phyloP scores from a whole-genome alignment of 1,140 invertebrate species.

The Meloidogyne hapla region DNA sequence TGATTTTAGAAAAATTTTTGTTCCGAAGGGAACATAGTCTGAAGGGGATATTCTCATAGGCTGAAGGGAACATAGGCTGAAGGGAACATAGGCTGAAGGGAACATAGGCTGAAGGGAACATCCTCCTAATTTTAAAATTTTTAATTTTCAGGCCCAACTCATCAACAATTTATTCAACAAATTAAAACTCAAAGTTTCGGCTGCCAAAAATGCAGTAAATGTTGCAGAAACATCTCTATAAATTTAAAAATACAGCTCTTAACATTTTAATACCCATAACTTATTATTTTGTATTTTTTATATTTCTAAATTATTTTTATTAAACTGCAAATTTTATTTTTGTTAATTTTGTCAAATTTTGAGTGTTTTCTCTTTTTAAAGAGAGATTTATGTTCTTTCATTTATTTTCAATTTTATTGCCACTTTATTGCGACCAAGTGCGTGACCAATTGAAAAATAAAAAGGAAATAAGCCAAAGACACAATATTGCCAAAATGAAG shows the following conservation, averaged over 20 bases:
- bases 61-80: too few relatives aligned
- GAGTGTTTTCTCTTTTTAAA: background rate
- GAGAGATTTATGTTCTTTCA: background rate
- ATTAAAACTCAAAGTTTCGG: slow-evolving; percentile 40
- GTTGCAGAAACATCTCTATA: too few relatives aligned
- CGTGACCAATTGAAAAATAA: slow-evolving; percentile 1
- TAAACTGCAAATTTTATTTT: background rate
- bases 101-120: too few relatives aligned
- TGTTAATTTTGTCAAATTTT: slow-evolving; percentile 4
- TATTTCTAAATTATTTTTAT: background rate
- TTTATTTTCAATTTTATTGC: background rate
- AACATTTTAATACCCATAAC: too few relatives aligned
- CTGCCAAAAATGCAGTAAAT: slow-evolving; percentile 11
- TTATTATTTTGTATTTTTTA: background rate
- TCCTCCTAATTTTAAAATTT: too few relatives aligned
- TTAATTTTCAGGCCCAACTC: slow-evolving; percentile 37
- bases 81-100: background rate
- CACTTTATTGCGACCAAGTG: background rate
- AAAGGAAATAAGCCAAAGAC: background rate
- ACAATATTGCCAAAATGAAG: background rate
- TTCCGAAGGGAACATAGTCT: background rate
- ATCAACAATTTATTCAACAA: slow-evolving; percentile 48
- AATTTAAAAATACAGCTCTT: too few relatives aligned
- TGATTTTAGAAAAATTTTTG: slow-evolving; percentile 3
- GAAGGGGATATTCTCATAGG: too few relatives aligned